Base-by-base conservation (phyloP, 1,140 invertebrate genomes). In the Drosophila insularis region DNA sequence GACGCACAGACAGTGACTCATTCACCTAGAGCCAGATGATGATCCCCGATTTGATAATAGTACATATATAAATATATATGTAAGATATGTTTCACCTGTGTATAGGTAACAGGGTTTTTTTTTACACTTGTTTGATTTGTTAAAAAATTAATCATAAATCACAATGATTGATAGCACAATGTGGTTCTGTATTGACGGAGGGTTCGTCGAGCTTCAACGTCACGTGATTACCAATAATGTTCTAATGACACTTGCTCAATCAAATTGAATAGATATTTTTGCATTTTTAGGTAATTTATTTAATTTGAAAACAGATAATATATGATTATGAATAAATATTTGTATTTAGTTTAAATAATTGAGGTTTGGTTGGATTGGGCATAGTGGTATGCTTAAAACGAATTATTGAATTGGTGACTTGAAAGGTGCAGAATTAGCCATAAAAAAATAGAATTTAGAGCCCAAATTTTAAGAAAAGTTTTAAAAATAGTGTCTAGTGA, bases 141-240 rank as follows among this genome's bases (percentile, higher is more conserved):
- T 74, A 54, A 74, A 63, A 68, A 70, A 68, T 78, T 75, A 64
- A 78, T 69, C 66, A 85, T 87, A 81, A 87, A 87, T 86, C 74
- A 87, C 46, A 58, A 53, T 86, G 82, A 87, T 86, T 87, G 81
- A 85, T 86, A 74, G 59, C 39, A 35, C 32, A 35, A 27, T 27
- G 27, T 5, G 27, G 4, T 6, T 13, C 32, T 37, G 35, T 62
- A 50, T 68, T 11, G 21, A 46, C 31, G 10, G 19, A 58, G 4
- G 11, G 58, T 32, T 70, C 60, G 55, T 35, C 21, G 56, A 23
- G 63, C 19, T 55, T 74, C 63, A 70, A 62, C 65, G 63, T 63
- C 80, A 84, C 81, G 80, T 84, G 80, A 68, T 84, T 80, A 84
- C 63, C 68, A 40, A 39, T 43, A 68, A 55, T 21, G 35, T 37